Evolutionary conservation across 2,888 invertebrate species (phyloP), one percentile per base, ranked within the genome.

Genomic region (Lordiphosa fenestrarum): DNA sequence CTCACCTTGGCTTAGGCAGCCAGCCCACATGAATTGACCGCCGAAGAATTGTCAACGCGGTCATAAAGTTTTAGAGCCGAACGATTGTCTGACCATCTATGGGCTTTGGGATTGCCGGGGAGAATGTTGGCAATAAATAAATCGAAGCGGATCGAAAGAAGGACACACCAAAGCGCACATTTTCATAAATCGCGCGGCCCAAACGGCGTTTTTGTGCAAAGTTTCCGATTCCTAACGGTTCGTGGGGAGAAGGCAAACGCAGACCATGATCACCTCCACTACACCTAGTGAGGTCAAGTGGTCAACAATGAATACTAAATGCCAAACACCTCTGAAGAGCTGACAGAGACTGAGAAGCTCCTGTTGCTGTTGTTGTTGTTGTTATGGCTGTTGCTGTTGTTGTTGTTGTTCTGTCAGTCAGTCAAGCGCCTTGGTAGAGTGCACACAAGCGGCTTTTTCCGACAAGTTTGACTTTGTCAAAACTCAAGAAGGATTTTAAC

Each of bases 141-240:
- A 84, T 77, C 77, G 69, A 73, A 57, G 38, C 41, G 42, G 51
- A 66, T 69, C 61, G 66, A 70, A 84, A 65, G 65, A 73, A 64
- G 84, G 71, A 71, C 74, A 71, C 66, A 52, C 53, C 51, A 39
- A 55, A 15, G 15, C 57, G 68, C 67, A 71, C 74, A 84, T 77
- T 78, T 78, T 84, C 78, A 78, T 78, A 78, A 78, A 78, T 81
- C 68, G 62, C 54, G 33, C 38, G 37, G 46, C 48, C 50, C 51
- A 53, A 56, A 57, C 53, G 55, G 81, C 73, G 65, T 81, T 84
- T 84, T 84, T 77, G 81, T 77, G 81, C 77, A 84, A 84, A 81
- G 68, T 69, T 53, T 47, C 51, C 39, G 37, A 55, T 51, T 49
- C 53, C 57, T 50, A 65, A 66, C 64, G 41, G 64, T 65, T 46